phyloP scores from a whole-genome alignment of 2,888 invertebrate species.

The Leptopterna dolabrata region DNA sequence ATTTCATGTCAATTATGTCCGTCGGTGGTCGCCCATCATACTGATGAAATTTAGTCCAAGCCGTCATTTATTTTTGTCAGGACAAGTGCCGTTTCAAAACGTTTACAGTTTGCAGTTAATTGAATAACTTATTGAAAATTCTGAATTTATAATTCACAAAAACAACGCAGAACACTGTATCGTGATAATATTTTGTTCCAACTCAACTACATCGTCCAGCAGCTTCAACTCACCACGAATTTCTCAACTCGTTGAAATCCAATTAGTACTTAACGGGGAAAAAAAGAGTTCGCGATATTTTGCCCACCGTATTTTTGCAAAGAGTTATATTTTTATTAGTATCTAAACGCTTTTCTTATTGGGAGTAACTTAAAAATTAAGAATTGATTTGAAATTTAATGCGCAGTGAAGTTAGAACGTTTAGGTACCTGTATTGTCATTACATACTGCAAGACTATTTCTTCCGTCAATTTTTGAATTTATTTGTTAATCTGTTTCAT shows the following conservation, averaged over 20 bases:
- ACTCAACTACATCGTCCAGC: background rate
- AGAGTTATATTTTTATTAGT: conserved; percentile 10
- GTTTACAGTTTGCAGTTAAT: too few relatives aligned
- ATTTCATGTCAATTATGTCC: too few relatives aligned
- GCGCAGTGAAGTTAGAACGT: too few relatives aligned
- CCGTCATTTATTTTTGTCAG: too few relatives aligned
- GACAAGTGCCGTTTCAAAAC: too few relatives aligned
- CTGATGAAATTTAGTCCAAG: too few relatives aligned
- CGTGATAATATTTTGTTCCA: background rate
- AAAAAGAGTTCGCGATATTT: background rate
- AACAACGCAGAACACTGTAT: background rate
- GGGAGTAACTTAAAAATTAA: background rate
- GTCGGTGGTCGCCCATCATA: too few relatives aligned
- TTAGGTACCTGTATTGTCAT: too few relatives aligned
- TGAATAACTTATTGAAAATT: too few relatives aligned
- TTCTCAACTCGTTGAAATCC: background rate
- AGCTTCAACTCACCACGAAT: background rate
- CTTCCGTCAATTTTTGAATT: too few relatives aligned
- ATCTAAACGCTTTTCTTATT: background rate
- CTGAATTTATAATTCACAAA: background rate
- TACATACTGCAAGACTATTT: too few relatives aligned
- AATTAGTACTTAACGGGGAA: background rate
- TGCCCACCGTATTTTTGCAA: conserved; percentile 33
- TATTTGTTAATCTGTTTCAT: too few relatives aligned
- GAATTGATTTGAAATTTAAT: background rate